Base-by-base conservation (phyloP, 2,113 vertebrate genomes). In the Egretta garzetta region DNA sequence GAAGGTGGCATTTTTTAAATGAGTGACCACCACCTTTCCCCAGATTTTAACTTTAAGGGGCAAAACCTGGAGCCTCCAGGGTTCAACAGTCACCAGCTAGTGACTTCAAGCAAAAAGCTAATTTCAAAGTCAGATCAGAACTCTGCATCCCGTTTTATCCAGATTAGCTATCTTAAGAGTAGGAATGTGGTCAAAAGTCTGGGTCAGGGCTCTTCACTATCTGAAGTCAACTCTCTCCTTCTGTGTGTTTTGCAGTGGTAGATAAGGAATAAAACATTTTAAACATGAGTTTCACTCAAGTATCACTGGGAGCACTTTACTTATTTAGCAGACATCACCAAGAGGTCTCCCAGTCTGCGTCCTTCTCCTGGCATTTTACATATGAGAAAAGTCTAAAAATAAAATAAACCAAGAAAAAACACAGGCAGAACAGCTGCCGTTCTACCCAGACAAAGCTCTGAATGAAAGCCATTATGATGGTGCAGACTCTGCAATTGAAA, bases 301-400 rank as follows among this genome's bases (percentile, higher is more conserved):
- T 50, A 28, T 62, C 35, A 66, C 14, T 71, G 56, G 35, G 58
- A 96, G 30, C 28, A 63, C 21, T 86, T 83, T 33, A 80, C 73
- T 90, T 90, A 79, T 82, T 96, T 94, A 62, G 45, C 86, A 94
- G 89, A 67, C 63, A 88, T 43, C 47, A 83, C 19, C 37, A 73
- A 0, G 0, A 82, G 26, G 28, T 89, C 28, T 91, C 58, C 60
- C 35, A 63, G 70, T 53, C 80, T 93, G 62, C 0, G 0, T 90
- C 66, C 37, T 82, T 96, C 81, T 93, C 86, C 76, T 93, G 86
- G 80, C 66, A 91, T 85, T 83, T 91, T 81, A 90, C 49, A 76
- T 76, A 76, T 52, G n/a, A 84, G 70, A 95, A 80, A 88, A 93
- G 64, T 88, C 91, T 94, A 96, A 96, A 96, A 96, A 91, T 96